phyloP scores from a whole-genome alignment of 2,113 vertebrate species.

The Corvus cornix region DNA sequence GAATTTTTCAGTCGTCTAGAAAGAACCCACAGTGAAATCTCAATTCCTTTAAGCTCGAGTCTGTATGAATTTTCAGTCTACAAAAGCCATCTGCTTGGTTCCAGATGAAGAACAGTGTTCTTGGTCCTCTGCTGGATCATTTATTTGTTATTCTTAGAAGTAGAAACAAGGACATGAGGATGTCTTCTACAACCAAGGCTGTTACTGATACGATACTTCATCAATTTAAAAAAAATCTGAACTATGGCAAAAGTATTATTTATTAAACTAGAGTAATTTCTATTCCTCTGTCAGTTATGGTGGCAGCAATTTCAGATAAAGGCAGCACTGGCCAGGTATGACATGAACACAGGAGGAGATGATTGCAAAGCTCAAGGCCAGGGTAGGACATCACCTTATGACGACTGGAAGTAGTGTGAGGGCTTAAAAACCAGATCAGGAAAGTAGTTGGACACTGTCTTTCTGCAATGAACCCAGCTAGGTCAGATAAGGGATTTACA shows the following conservation, averaged over 20 bases:
- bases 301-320: neutral
- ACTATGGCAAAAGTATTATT: neutral
- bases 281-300: neutral
- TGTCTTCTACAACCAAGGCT: neutral
- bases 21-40: neutral
- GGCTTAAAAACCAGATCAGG: neutral
- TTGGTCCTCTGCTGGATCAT: neutral
- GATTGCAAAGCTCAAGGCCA: neutral
- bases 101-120: neutral
- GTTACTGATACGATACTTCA: accelerated
- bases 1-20: neutral
- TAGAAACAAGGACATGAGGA: neutral
- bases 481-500: neutral
- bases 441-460: neutral
- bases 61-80: neutral
- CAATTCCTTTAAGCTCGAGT: neutral
- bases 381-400: neutral
- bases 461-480: neutral
- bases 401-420: neutral
- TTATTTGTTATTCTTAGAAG: neutral
- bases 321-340: neutral
- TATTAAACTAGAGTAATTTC: neutral
- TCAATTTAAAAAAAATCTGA: neutral
- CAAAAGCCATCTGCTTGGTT: neutral
- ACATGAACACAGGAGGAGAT: neutral